Conservation (phyloP, 2,888 invertebrate genomes). For the Chorisops tibialis region DNA sequence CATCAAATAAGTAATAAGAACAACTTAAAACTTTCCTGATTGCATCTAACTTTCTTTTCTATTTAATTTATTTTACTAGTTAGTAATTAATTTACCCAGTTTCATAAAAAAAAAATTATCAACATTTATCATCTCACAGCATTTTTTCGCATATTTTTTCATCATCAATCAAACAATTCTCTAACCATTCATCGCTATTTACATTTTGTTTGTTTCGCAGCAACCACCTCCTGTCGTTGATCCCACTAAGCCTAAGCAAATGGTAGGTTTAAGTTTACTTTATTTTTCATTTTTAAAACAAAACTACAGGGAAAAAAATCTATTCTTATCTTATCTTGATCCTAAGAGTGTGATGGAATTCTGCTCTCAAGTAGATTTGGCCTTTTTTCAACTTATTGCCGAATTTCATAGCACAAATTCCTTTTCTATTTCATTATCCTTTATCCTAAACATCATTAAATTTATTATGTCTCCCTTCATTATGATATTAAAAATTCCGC, state of each 20-base stretch:
- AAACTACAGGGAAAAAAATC: neutral
- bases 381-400: neutral
- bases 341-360: neutral
- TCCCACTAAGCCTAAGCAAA: slow-evolving; percentile 61
- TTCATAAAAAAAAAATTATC: slow-evolving; percentile 2
- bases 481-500: slow-evolving; percentile 32
- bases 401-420: too few relatives aligned
- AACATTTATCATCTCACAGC: neutral
- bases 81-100: too few relatives aligned
- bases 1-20: too few relatives aligned
- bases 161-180: neutral
- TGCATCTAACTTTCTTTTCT: too few relatives aligned
- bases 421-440: too few relatives aligned
- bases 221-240: slow-evolving; percentile 59
- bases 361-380: neutral
- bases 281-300: slow-evolving; percentile 23
- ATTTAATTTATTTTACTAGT: too few relatives aligned
- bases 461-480: too few relatives aligned
- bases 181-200: slow-evolving; percentile 24
- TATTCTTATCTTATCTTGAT: neutral
- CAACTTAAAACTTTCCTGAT: too few relatives aligned
- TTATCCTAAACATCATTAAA: too few relatives aligned
- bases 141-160: neutral
- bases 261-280: slow-evolving; percentile 57
- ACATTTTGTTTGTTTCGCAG: slow-evolving; percentile 54